Base-by-base conservation (phyloP, 2,797 vertebrate species). In the Ctenochaetus hawaiiensis region DNA sequence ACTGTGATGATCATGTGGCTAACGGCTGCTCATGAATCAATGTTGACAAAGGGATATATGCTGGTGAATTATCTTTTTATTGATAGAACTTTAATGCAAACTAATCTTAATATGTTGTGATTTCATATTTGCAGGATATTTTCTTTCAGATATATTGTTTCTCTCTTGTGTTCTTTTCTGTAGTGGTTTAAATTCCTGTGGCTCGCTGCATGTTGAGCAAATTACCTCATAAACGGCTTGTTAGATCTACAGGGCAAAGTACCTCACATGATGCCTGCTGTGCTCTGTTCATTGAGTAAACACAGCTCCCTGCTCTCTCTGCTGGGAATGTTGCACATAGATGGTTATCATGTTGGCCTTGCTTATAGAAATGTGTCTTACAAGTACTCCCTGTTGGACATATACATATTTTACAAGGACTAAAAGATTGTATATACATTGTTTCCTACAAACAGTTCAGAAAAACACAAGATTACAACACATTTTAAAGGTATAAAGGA, bases 261-360 rank as follows among this genome's bases (percentile, higher is more conserved):
- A n/a, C 68, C 78, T 87, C 85, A 81, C 78, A 81, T 86, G 82
- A 75, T 58, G 57, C 82, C 63, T 54, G 56, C 49, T 85, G 69
- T n/a, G 53, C 11, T 67, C 22, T 71, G 70, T 54, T 72, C 78
- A 39, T 75, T 59, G 61, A 67, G 57, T 39, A 69, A 79, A 75
- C 45, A 63, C 72, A 41, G 26, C 67, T 23, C 39, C 44, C 49
- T 59, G 56, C 43, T 16, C 30, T 52, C 13, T 6, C 57, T 43
- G 16, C 65, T 47, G 44, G 34, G 1, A 30, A 44, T 18, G 48
- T 57, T 83, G 80, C 48, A 48, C 61, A 37, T 5, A 12, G 14
- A 67, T 48, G 0, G 49, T 69, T 64, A 13, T 51, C 1, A 57
- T 52, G 77, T 57, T 49, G 12, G 11, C 41, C 17, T 71, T 72